Conservation (phyloP, 2,113 vertebrate species). For the Hippopotamus amphibius region DNA sequence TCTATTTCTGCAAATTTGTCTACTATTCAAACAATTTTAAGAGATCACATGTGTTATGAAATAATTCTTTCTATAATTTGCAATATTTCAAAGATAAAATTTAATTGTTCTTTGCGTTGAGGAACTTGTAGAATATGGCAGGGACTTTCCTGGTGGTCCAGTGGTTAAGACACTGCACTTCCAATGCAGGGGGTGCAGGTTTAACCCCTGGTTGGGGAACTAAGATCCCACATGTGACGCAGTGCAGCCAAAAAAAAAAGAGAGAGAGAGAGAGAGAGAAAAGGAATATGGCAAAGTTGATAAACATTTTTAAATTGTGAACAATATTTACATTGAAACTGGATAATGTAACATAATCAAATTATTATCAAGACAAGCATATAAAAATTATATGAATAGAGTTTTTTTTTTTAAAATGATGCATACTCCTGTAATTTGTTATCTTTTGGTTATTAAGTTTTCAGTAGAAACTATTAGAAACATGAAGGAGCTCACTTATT, state of each 20-base stretch:
- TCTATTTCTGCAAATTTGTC: conserved; percentile 16
- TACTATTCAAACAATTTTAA: conserved; percentile 40
- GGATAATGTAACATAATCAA: conserved; percentile 24
- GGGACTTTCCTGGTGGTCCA: too few relatives aligned
- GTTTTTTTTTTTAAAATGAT: background rate
- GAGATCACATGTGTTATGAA: background rate
- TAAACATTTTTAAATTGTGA: conserved; percentile 43
- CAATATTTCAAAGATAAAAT: conserved; percentile 49
- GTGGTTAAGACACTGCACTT: too few relatives aligned
- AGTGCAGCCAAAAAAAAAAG: too few relatives aligned
- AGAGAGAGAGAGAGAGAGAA: too few relatives aligned
- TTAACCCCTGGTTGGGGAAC: too few relatives aligned
- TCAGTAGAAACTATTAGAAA: background rate
- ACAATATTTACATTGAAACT: conserved; percentile 34
- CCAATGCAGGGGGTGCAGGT: too few relatives aligned
- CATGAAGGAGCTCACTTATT: conserved; percentile 19
- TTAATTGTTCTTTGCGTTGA: background rate
- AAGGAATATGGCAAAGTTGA: background rate
- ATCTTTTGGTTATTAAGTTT: background rate
- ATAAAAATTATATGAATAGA: conserved; percentile 26
- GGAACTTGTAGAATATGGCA: background rate
- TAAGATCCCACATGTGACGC: too few relatives aligned
- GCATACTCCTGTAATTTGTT: background rate
- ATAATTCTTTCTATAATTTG: background rate
- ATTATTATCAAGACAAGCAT: background rate